Evolutionary conservation across 2,797 vertebrate genomes (phyloP), one percentile per base, ranked within the genome.

Genomic region (Coilia nasus): DNA sequence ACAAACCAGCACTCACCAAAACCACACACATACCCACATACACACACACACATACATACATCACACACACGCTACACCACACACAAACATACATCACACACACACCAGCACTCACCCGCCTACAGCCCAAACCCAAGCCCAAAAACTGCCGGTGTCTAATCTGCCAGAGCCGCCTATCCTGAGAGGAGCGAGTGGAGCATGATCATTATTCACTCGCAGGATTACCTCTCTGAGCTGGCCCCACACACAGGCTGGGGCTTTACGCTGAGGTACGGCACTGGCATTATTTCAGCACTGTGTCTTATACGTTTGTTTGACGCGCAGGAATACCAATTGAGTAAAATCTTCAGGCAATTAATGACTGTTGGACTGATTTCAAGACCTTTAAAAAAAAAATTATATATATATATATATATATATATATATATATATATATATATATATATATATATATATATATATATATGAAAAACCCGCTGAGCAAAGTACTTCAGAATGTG

Each of bases 191-290:
- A 78, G 35, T 44, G 71, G 71, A 78, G 31, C 71, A 35, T 78
- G 71, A 78, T 78, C 71, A 78, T 78, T 78, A 78, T 78, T 78
- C 71, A 78, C 71, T 78, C 19, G 35, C 71, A 44, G 71, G 71
- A 78, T 78, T 78, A 78, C 71, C 71, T 78, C 35, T 1, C 71
- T 78, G 71, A 78, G 71, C 71, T 54, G 50, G 12, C 12, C 7
- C 50, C 2, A 78, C 35, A 44, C 71, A 44, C 31, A 78, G 35
- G 31, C 35, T 41, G 71, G 50, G 50, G 50, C 17, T 35, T 44
- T 78, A 78, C 19, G 11, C 35, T 21, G 71, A 44, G 35, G 15
- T 17, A 6, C 31, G 2, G 17, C 50, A 54, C 6, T 31, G 17
- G 9, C 71, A 78, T 44, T 41, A 78, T 78, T 78, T 7, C 71